Evolutionary conservation across 2,888 invertebrate species (phyloP), one percentile per base, ranked within the genome.

Genomic region (Sarcophaga subvicina): DNA sequence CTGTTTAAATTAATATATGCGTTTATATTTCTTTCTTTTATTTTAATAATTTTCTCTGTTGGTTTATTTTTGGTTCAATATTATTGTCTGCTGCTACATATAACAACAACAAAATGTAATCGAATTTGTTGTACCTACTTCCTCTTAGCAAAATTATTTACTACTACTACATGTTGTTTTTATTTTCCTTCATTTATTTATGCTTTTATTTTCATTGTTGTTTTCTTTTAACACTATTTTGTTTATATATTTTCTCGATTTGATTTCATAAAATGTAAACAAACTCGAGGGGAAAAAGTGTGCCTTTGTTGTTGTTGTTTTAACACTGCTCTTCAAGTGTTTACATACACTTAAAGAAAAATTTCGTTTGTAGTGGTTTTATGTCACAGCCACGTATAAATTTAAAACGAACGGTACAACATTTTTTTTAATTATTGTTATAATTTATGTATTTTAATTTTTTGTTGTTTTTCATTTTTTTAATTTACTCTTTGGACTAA

Each of bases 241-340:
- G 17, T 59, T 25, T 47, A 71, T 25, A 71, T 12, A 22, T 67
- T 45, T 67, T 49, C 49, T 62, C 22, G n/a, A 20, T 14, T 49
- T 70, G 22, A 62, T 62, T 47, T 22, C 47, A 73, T 45, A 73
- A 62, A 73, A 73, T 73, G 45, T 73, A 63, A 73, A 73, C 73
- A 37, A 37, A 37, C 37, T 37, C 8, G 37, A 37, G 37, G 37
- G 37, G 37, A 37, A 37, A 37, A 37, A 37, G 37, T 37, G 37
- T 37, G 37, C 10, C 37, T 8, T 37, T 37, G 37, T 37, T 37
- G 37, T 37, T 37, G 37, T 37, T 37, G 3, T 20, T 27, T 71
- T 71, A 27, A 59, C 62, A 62, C 27, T 37, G 5, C 3, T 22
- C 12, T 37, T 17, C 66, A 67, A 67, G 45, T 67, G 66, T 67